A percentile compares a stretch with the other conserved stretches of the same genome.
Conservation (phyloP, 2,113 vertebrate species). For the Terrapene triunguis region DNA sequence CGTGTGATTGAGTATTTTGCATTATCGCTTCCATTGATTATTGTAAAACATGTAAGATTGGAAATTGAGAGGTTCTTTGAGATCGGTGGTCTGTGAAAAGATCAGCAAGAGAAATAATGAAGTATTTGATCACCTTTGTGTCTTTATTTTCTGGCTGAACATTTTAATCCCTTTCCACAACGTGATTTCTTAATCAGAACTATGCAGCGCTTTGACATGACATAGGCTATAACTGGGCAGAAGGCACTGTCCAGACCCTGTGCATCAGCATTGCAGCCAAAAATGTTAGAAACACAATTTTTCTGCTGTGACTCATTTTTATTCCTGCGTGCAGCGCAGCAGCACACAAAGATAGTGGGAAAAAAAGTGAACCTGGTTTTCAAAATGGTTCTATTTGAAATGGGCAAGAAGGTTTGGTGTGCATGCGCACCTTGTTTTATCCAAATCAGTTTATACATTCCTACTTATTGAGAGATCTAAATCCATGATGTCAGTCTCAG, state of each 20-base stretch:
- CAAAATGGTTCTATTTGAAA: neutral
- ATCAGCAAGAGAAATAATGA: neutral
- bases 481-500: slow-evolving; percentile 3
- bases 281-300: neutral
- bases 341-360: neutral
- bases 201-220: neutral
- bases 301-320: neutral
- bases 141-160: slow-evolving; percentile 17
- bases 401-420: neutral
- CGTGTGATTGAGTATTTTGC: neutral
- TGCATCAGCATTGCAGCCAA: neutral
- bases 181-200: neutral
- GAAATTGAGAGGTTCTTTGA: neutral
- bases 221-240: neutral
- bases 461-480: neutral
- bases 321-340: neutral
- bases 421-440: neutral
- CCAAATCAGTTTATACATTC: neutral
- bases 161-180: neutral
- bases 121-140: neutral
- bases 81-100: neutral
- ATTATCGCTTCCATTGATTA: slow-evolving; percentile 30
- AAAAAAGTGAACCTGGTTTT: neutral
- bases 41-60: slow-evolving; percentile 16
- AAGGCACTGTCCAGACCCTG: neutral